phyloP scores from a whole-genome alignment of 2,888 invertebrate species.

The Melipona beecheii region DNA sequence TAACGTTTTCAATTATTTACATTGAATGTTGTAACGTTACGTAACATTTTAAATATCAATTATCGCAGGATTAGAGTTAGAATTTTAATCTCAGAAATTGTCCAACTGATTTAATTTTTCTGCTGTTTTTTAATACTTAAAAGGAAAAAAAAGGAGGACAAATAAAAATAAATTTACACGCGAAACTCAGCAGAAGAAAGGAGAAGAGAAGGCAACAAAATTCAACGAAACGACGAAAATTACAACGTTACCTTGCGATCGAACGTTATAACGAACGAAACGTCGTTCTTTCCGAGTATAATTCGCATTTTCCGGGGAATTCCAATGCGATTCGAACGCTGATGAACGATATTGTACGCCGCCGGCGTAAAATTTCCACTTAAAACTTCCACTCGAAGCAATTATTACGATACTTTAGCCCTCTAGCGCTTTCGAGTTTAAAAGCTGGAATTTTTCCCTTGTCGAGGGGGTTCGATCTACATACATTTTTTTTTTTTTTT shows the following conservation, averaged over 20 bases:
- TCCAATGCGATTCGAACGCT: not conserved
- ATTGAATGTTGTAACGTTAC: too few relatives aligned
- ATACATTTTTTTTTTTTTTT: not conserved
- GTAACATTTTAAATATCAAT: too few relatives aligned
- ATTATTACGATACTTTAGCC: slow-evolving; percentile 37
- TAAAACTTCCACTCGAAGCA: slow-evolving; percentile 16
- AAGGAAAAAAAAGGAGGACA: too few relatives aligned
- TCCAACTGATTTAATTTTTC: not conserved
- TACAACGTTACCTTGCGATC: not conserved
- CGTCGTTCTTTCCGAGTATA: not conserved
- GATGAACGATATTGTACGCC: slow-evolving; percentile 24
- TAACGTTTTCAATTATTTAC: too few relatives aligned
- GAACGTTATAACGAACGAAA: not conserved
- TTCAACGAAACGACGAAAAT: not conserved
- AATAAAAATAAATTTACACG: not conserved
- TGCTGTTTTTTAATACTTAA: not conserved
- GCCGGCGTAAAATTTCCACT: slow-evolving; percentile 26
- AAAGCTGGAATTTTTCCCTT: slow-evolving; percentile 29
- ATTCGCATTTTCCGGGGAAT: not conserved
- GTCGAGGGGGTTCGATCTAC: slow-evolving; percentile 8
- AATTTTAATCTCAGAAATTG: too few relatives aligned
- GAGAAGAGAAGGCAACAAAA: not conserved
- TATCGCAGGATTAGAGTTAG: too few relatives aligned
- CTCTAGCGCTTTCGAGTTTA: slow-evolving; percentile 15
- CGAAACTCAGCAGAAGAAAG: not conserved